Percentiles rank a stretch among this genome's conserved stretches.
Evolutionary conservation across 2,113 vertebrate genomes (phyloP).

Genomic region (Rallus limicola): DNA sequence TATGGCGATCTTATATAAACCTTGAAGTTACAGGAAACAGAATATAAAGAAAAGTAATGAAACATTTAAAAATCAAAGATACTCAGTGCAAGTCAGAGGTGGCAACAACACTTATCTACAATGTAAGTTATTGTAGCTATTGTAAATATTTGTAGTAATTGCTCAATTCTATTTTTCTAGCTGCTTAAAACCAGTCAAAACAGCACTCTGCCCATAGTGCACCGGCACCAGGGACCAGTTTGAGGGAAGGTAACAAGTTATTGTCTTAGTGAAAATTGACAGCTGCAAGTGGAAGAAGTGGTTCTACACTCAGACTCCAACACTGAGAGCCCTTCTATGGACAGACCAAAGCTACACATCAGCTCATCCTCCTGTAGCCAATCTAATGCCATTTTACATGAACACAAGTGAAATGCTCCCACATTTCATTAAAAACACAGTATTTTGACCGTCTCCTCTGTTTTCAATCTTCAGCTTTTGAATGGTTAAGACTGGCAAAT

Average conservation of each 20-base stretch:
- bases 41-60: not conserved
- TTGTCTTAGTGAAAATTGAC: slow-evolving; percentile 17
- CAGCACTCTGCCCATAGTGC: slow-evolving; percentile 55
- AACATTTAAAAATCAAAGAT: not conserved
- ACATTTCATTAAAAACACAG: not conserved
- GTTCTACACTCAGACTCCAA: slow-evolving; percentile 28
- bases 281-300: not conserved
- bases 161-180: slow-evolving; percentile 1
- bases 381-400: not conserved
- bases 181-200: slow-evolving; percentile 54
- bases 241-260: slow-evolving; percentile 8
- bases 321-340: not conserved
- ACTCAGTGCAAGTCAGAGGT: not conserved
- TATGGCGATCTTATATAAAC: not conserved
- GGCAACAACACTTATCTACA: slow-evolving; percentile 27
- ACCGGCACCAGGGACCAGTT: slow-evolving; percentile 54
- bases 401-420: not conserved
- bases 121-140: not conserved
- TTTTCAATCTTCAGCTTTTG: not conserved
- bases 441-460: not conserved
- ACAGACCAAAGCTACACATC: not conserved
- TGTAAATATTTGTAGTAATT: not conserved
- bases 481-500: not conserved
- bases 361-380: slow-evolving; percentile 20
- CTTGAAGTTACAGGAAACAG: not conserved